Conservation (phyloP, 2,797 vertebrate genomes). For the Hipposideros larvatus region DNA sequence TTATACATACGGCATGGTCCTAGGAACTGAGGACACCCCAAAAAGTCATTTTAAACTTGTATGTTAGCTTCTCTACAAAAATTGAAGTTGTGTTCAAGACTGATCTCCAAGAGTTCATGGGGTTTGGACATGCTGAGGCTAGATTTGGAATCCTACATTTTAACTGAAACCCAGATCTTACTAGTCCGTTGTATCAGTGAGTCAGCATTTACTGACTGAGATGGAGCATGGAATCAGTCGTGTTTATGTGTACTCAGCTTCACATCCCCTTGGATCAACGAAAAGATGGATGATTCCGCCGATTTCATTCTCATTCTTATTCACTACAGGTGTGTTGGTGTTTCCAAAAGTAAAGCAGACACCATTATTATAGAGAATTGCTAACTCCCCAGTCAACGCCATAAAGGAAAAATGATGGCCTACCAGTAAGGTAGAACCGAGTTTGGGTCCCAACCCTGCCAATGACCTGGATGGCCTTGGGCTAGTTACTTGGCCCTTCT, state of each 20-base stretch:
- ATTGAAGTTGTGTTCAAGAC: not conserved
- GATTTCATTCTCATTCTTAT: not conserved
- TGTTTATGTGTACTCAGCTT: not conserved
- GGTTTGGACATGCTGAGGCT: not conserved
- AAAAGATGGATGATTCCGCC: not conserved
- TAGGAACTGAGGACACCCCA: not conserved
- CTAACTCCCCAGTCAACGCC: not conserved
- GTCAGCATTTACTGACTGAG: not conserved
- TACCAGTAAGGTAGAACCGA: not conserved
- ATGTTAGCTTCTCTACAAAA: not conserved
- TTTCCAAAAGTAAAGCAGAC: not conserved
- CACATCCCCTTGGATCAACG: not conserved
- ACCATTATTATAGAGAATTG: not conserved
- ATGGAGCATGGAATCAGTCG: not conserved
- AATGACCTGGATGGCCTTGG: not conserved
- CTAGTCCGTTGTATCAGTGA: not conserved
- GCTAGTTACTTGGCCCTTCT: not conserved
- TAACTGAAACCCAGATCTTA: not conserved
- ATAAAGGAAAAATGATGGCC: not conserved
- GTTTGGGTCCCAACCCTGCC: not conserved
- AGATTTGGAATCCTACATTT: not conserved
- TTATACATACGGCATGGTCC: fast-evolving
- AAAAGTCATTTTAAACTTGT: not conserved
- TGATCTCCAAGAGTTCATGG: not conserved
- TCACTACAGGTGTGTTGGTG: not conserved